Evolutionary conservation across 2,797 vertebrate genomes (phyloP), one percentile per base, ranked within the genome.

Genomic region (Craterocephalus amniculus): DNA sequence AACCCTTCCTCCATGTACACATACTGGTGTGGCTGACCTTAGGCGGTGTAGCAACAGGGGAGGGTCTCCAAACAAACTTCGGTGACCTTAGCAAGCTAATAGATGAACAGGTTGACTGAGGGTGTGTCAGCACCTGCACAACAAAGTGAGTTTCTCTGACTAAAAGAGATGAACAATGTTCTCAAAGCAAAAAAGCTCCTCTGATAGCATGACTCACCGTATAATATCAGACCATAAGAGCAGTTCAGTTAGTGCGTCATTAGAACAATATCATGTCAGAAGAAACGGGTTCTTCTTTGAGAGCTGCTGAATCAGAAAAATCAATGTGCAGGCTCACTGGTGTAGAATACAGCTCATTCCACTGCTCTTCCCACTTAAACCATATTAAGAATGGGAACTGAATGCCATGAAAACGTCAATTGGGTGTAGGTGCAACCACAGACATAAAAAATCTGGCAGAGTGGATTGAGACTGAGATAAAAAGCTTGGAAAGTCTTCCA

Each of bases 91-190:
- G 49, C 43, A 24, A 2, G 16, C 1, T 8, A 48, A 54, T 8
- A 45, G 22, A 6, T n/a, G 0, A 4, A 63, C 45, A 54, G 52
- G 67, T 79, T 74, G 61, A 82, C 73, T 60, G 61, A 80, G 56
- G 76, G 81, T 71, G 85, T 79, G 82, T 63, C 68, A 49, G 31
- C 59, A 49, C 68, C 48, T 31, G 45, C 63, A 79, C 10, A 71
- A 72, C 70, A 74, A 72, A 81, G 69, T 27, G 18, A 2, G 56
- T 71, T 64, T 75, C 48, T 52, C 13, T 35, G 49, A 10, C 10
- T 58, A 14, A 74, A 43, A 38, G 34, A 63, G 20, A 52, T 4
- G 22, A 2, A 1, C 51, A 4, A 4, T 4, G 36, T 34, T 49
- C 54, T 32, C 27, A 54, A 38, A 14, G 40, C 68, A 64, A 57